Conservation (phyloP, 2,113 vertebrate species). For the Corynorhinus townsendii region DNA sequence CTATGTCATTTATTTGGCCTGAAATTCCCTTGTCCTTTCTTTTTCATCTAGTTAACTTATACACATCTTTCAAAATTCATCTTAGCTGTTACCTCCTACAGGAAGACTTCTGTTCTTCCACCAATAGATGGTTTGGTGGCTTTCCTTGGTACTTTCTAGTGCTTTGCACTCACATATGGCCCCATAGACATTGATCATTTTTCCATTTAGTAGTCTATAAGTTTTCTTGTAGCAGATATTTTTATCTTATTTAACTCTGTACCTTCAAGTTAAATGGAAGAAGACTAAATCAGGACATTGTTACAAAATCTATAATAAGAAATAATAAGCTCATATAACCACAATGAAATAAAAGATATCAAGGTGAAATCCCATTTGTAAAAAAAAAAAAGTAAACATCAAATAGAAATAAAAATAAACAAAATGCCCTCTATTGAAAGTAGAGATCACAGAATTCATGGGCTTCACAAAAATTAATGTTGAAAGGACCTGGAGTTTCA, state of each 20-base stretch:
- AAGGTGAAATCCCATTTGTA: background rate
- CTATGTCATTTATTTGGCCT: background rate
- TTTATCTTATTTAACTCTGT: background rate
- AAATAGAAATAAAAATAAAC: background rate
- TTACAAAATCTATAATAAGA: background rate
- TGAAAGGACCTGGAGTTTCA: background rate
- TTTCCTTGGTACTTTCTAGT: background rate
- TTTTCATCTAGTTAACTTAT: background rate
- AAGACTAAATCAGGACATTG: background rate
- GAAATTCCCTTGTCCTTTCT: background rate
- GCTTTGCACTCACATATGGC: background rate
- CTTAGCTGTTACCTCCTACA: background rate
- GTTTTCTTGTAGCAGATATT: background rate
- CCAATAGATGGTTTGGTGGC: background rate
- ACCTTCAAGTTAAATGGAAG: background rate
- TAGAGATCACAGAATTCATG: background rate
- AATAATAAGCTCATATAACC: constrained; percentile 14
- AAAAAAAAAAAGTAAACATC: background rate
- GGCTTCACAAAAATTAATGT: background rate
- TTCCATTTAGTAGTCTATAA: background rate
- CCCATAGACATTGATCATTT: background rate
- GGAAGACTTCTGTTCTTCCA: background rate
- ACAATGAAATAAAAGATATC: background rate
- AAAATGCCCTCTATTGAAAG: background rate
- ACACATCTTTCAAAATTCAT: constrained; percentile 17